Conservation (phyloP, 2,888 invertebrate genomes). For the Ommatoiulus sabulosus region DNA sequence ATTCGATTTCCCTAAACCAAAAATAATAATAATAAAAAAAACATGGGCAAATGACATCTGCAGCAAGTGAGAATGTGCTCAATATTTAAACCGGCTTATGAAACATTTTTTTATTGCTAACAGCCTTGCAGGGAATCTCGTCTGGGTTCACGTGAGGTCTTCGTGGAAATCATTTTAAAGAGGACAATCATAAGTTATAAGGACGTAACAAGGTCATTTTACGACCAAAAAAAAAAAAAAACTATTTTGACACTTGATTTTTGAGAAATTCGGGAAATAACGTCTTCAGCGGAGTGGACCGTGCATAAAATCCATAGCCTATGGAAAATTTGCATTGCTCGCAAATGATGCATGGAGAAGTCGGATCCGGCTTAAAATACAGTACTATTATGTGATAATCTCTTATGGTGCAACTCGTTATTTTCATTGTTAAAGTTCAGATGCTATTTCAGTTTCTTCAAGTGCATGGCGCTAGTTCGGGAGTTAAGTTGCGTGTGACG, state of each 20-base stretch:
- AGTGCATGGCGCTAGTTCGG: neutral
- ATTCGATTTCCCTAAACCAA: constrained; percentile 39
- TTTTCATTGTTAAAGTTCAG: neutral
- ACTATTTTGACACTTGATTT: too few relatives aligned
- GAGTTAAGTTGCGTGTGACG: neutral
- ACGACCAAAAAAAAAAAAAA: neutral
- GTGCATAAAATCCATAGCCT: too few relatives aligned
- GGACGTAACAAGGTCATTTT: neutral
- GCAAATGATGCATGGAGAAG: too few relatives aligned
- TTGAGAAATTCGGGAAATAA: too few relatives aligned
- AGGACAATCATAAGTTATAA: neutral
- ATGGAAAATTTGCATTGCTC: too few relatives aligned
- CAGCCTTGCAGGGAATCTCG: neutral
- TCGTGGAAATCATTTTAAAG: neutral
- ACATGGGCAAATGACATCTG: constrained; percentile 10
- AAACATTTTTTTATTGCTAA: neutral
- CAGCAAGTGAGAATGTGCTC: constrained; percentile 27
- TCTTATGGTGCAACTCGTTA: neutral
- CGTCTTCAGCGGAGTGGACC: too few relatives aligned
- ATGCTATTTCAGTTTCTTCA: neutral
- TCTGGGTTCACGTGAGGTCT: neutral
- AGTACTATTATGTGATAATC: too few relatives aligned
- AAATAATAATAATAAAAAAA: neutral
- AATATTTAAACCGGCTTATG: constrained; percentile 28
- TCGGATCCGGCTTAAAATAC: too few relatives aligned